Conservation (phyloP, 2,797 vertebrate genomes). For the Myotis findleyi region DNA sequence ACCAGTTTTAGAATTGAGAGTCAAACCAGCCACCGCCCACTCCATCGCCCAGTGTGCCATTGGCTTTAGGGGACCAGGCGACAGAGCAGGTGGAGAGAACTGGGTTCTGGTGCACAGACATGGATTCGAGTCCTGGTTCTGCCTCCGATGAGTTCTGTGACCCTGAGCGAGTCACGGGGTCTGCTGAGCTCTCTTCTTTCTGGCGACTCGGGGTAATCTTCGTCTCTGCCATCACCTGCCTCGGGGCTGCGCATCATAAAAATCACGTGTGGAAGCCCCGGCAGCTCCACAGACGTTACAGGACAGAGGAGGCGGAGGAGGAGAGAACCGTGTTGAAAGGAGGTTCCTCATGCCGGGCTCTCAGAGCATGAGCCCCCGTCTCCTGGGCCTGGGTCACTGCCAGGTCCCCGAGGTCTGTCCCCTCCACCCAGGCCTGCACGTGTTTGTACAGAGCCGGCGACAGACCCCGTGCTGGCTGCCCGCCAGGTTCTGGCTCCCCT, state of each 20-base stretch:
- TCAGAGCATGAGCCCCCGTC: not conserved
- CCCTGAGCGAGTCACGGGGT: not conserved
- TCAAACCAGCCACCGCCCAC: not conserved
- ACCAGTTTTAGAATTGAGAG: not conserved
- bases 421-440: not conserved
- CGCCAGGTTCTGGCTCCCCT: not conserved
- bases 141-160: not conserved
- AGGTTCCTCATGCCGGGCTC: not conserved
- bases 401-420: not conserved
- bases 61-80: not conserved
- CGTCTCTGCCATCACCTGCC: not conserved
- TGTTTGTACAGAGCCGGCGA: not conserved
- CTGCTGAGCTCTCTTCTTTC: not conserved
- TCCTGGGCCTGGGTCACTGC: not conserved
- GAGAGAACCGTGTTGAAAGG: not conserved
- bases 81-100: not conserved
- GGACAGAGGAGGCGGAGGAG: not conserved
- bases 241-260: not conserved
- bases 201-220: not conserved
- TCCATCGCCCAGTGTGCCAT: not conserved
- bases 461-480: not conserved
- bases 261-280: not conserved
- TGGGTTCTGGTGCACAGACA: not conserved
- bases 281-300: rapidly evolving
- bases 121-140: not conserved